phyloP scores from a whole-genome alignment of 2,797 vertebrate genomes.

The Xenentodon cancila region DNA sequence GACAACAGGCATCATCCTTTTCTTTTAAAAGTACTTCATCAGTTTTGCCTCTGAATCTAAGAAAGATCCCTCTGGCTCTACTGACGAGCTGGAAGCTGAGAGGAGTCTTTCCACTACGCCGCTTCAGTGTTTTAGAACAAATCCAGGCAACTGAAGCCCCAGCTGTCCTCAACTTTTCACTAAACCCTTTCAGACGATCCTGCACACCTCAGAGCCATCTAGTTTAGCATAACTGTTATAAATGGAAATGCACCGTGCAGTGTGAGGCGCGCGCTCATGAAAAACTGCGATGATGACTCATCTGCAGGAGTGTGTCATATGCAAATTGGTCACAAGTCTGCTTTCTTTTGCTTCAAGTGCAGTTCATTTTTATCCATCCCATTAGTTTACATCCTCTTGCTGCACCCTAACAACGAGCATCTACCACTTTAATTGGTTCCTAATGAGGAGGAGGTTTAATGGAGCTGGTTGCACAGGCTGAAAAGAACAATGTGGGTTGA shows the following conservation, averaged over 20 bases:
- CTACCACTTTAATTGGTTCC: constrained; percentile 49
- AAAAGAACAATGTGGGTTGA: constrained; percentile 36
- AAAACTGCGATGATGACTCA: constrained; percentile 27
- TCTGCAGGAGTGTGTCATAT: constrained; percentile 12
- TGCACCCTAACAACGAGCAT: constrained; percentile 28
- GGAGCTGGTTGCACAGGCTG: constrained; percentile 45
- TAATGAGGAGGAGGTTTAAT: constrained; percentile 52
- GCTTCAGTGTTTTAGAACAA: too few species aligned
- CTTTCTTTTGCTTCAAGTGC: constrained; percentile 21
- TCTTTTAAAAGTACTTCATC: too few species aligned
- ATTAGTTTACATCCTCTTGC: constrained; percentile 20
- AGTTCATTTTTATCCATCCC: constrained; percentile 29
- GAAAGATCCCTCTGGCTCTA: too few species aligned
- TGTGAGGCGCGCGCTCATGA: constrained; percentile 1
- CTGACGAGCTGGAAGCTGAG: too few species aligned
- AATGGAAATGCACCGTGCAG: constrained; percentile 4
- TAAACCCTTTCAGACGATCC: constrained; percentile 2
- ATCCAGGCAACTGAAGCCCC: background rate
- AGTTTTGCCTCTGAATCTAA: too few species aligned
- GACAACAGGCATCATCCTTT: too few species aligned
- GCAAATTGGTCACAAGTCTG: constrained; percentile 21
- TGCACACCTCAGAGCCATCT: background rate
- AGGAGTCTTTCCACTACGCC: too few species aligned
- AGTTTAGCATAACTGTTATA: constrained; percentile 9
- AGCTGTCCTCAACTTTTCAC: constrained; percentile 6